Evolutionary conservation across 2,797 vertebrate genomes (phyloP), one percentile per base, ranked within the genome.

Genomic region (Bradypodion ventrale): DNA sequence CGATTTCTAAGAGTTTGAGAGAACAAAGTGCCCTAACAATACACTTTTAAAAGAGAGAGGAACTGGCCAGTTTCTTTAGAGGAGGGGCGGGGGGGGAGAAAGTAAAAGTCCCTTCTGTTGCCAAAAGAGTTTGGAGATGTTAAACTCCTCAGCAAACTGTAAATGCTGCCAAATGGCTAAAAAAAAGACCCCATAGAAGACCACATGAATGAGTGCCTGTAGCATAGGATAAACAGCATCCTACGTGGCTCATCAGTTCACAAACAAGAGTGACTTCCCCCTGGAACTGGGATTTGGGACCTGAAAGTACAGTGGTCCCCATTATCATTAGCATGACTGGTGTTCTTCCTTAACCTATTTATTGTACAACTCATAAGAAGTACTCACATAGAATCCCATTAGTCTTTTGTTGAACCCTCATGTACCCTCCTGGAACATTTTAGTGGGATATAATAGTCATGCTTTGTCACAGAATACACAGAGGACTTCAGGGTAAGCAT

Each of bases 61-160:
- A 91, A 89, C 74, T 85, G 91, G 87, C 87, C 80, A 89, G 76
- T 85, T 90, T 75, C 91, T 93, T 91, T 84, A 46, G 86, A 86
- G 27, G 42, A 32, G 52, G 52, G 52, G 16, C 15, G 62, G n/a
- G 27, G 21, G 21, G 10, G 42, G 88, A 66, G 62, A 37, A 56
- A 21, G 21, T 78, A 62, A 82, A 90, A 66, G 37, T 84, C 78
- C 70, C 10, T 90, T 92, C 59, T 42, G 7, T 84, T 93, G 83
- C 85, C 84, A 85, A 83, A 84, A 87, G 82, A 88, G 87, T 90
- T 90, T 79, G 46, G 85, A 90, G 87, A 82, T 88, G 82, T 91
- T 80, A 85, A 90, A 80, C 92, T 93, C 92, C 92, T 85, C 90
- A 88, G 91, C 91, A 94, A 85, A 88, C 78, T 90, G 62, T 66